Base-by-base conservation (phyloP, 1,140 invertebrate genomes). In the Maconellicoccus hirsutus region DNA sequence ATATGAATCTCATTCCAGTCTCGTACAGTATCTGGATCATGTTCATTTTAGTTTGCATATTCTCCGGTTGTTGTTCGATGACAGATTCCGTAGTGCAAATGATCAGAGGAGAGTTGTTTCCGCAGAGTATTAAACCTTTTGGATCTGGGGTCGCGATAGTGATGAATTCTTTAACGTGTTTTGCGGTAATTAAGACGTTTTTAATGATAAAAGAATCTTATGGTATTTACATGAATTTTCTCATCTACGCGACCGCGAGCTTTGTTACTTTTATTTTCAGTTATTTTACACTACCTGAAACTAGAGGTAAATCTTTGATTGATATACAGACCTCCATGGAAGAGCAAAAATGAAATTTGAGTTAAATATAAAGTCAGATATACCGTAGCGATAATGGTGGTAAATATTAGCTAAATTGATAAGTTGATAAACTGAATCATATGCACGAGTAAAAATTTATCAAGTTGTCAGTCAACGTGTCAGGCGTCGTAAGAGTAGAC, bases 121-220 rank as follows among this genome's bases (percentile, higher is more conserved):
- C 86, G 0, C 84, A 84, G 0, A 84, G 85, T 73, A 81, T 86
- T 0, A 87, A 86, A 75, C 82, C 83, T 0, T 76, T 81, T 0
- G 84, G 85, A 0, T 80, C 81, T 72, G 84, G 70, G 74, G 77
- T 79, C 19, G 79, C 72, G 70, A 83, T 72, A 76, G 77, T 74
- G 75, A 59, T 81, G 77, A 75, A 81, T 72, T 73, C 82, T 72
- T 74, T 77, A 76, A 39, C 78, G 72, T 73, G 82, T 81, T 85
- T 94, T 77, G 72, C 93, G 23, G 83, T 93, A 8, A 93, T 91
- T 1, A 87, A 88, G 75, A 87, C 85, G 75, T 93, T 91, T 78
- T 80, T 80, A 1, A 77, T 82, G 0, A 78, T 94, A 7, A 78
- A 81, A 0, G 75, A 79, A 0, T 77, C 81, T 0, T 79, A 92